phyloP scores from a whole-genome alignment of 2,113 vertebrate genomes.

The Oryzias curvinotus region DNA sequence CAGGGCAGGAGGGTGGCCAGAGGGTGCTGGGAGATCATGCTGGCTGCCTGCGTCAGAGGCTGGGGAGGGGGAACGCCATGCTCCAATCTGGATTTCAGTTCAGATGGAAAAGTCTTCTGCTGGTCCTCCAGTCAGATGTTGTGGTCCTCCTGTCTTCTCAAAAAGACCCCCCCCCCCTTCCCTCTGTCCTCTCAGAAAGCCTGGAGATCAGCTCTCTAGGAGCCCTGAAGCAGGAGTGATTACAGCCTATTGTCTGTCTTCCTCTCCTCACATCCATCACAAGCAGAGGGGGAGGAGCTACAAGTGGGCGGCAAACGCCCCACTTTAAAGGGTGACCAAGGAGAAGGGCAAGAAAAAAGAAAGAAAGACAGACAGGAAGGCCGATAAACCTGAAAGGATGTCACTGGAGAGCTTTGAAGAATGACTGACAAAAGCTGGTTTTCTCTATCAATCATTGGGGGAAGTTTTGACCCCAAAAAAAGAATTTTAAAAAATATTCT shows the following conservation, averaged over 20 bases:
- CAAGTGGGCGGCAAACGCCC: conserved; percentile 22
- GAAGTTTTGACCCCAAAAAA: no score
- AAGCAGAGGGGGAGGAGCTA: conserved; percentile 49
- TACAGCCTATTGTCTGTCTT: conserved; percentile 74
- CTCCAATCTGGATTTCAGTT: conserved; percentile 43
- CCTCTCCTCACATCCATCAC: conserved; percentile 49
- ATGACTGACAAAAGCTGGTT: conserved; percentile 25
- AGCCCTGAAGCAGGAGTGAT: conserved; percentile 70
- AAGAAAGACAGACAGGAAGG: conserved; percentile 48
- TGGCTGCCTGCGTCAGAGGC: conserved; percentile 44
- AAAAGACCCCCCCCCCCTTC: neutral
- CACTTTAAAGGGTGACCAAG: conserved; percentile 6
- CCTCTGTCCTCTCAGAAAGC: conserved; percentile 8
- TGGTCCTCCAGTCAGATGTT: conserved; percentile 12
- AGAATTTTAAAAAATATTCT: no score
- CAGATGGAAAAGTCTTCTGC: conserved; percentile 19
- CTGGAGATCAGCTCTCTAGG: conserved; percentile 42
- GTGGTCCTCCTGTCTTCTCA: conserved; percentile 17
- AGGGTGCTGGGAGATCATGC: conserved; percentile 77
- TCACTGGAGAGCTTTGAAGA: conserved; percentile 41
- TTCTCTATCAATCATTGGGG: conserved; percentile 20
- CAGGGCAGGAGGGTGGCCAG: conserved; percentile 73
- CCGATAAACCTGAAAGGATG: conserved; percentile 41
- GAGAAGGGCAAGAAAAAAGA: conserved; percentile 27
- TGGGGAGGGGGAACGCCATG: conserved; percentile 51